A percentile compares a stretch with the other conserved stretches of the same genome.
Conservation (phyloP, 2,113 vertebrate genomes). For the Pseudorasbora parva region DNA sequence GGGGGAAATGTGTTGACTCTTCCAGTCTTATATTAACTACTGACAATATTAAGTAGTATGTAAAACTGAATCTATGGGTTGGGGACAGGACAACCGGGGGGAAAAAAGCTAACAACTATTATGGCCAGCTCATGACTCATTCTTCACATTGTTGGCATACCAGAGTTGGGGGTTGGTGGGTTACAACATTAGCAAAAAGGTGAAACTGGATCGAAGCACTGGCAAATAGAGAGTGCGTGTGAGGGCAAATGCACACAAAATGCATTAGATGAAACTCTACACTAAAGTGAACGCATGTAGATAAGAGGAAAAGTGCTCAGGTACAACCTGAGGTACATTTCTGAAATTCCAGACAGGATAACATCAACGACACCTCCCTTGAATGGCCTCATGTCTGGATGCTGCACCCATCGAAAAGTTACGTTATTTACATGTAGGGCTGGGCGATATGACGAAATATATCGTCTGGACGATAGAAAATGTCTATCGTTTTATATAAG, state of each 20-base stretch:
- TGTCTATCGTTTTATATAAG: too few relatives aligned
- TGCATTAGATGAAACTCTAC: background rate
- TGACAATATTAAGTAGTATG: background rate
- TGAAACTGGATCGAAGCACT: background rate
- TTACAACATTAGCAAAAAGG: slow-evolving; percentile 2
- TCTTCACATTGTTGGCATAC: slow-evolving; percentile 26
- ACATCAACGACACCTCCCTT: slow-evolving; percentile 16
- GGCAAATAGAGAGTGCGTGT: background rate
- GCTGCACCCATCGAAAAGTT: background rate
- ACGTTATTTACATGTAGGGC: background rate
- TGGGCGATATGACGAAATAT: too few relatives aligned
- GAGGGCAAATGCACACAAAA: background rate
- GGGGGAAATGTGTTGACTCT: background rate
- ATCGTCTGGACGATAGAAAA: too few relatives aligned
- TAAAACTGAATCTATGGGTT: background rate
- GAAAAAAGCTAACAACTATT: background rate
- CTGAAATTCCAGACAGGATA: slow-evolving; percentile 52
- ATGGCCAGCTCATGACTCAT: background rate
- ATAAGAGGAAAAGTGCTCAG: background rate
- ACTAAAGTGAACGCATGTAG: background rate
- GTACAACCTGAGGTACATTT: slow-evolving; percentile 36
- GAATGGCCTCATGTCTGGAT: background rate
- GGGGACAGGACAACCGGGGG: background rate
- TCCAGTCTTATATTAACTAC: too few relatives aligned
- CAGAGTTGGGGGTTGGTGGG: background rate